Base-by-base conservation (phyloP, 2,888 invertebrate species). In the Achlya flavicornis region DNA sequence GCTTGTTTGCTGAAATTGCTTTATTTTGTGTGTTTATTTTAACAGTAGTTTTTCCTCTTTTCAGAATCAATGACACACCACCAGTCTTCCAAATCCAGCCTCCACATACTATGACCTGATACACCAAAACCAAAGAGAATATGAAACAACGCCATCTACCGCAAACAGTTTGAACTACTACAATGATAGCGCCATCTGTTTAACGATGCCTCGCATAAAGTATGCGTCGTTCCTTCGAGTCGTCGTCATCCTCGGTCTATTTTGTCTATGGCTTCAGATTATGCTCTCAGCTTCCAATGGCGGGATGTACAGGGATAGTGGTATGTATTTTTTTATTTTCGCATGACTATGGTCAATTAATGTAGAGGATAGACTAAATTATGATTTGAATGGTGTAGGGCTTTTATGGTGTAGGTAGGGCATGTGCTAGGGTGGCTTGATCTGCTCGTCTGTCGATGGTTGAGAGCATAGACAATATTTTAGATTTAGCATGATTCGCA, bases 251-350 rank as follows among this genome's bases (percentile, higher is more conserved):
- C 74, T 91, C 62, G 90, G 88, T 41, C 81, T 93, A 10, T 86
- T 93, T 66, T 90, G 90, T 74, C 71, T 93, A 7, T 94, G 93
- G 93, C 78, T 93, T 62, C 93, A 94, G 79, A 91, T 94, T 64
- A 90, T 93, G 90, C 80, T 92, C 65, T 87, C 92, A 0, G 90
- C 91, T 4, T 85, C 89, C 0, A 85, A 76, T 63, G 85, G 87
- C 0, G 84, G 81, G 2, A 67, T 89, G 76, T 92, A 90, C 35
- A 85, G 89, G 64, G 90, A 90, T 66, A 83, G 77, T 72, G 91
- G 92, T 92, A 72, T 64, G 83, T 77, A 11, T 38, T 33, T 65
- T 61, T 38, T 26, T 32, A 11, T 41, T 43, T 63, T 46, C 35
- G 58, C 32, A 35, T 33, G 58, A 8, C 35, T 14, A n/a, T 35